These are phyloP conservation scores for Netelia virgata DNA, from an alignment of 2,888 invertebrate species.

Conservation along the genomic window DNA sequence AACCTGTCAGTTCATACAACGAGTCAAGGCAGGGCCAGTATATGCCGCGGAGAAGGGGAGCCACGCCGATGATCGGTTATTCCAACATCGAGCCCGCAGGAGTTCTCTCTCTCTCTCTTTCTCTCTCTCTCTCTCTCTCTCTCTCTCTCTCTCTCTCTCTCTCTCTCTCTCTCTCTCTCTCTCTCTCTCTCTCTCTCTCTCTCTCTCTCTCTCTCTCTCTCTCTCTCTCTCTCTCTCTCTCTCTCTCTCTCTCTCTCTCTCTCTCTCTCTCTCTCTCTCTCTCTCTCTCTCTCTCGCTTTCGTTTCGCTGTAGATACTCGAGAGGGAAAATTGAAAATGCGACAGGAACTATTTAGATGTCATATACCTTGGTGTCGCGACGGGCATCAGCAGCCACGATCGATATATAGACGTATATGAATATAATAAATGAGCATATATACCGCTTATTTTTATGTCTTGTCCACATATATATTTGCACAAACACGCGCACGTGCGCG, in stretches of 20 bases:
- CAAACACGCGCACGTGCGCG: too few relatives aligned
- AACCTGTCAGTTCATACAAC: conserved; percentile 82
- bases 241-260: conserved; percentile 31
- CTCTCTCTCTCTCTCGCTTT: conserved; percentile 29
- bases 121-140: conserved; percentile 34
- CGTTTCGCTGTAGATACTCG: conserved; percentile 58
- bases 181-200: conserved; percentile 33
- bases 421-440: conserved; percentile 1
- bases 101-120: conserved; percentile 31
- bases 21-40: conserved; percentile 81
- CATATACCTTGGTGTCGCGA: conserved; percentile 71
- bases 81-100: conserved; percentile 51
- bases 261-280: conserved; percentile 30
- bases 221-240: conserved; percentile 29
- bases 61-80: conserved; percentile 22
- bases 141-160: conserved; percentile 31
- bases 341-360: conserved; percentile 82
- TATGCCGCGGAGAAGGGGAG: conserved; percentile 21
- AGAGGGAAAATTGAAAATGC: conserved; percentile 83
- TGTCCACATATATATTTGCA: too few relatives aligned
- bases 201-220: conserved; percentile 36
- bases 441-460: not conserved
- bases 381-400: conserved; percentile 44
- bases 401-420: conserved; percentile 28
- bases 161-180: conserved; percentile 28